These are phyloP conservation scores for Varroa destructor DNA, from an alignment of 1,140 invertebrate genomes.

Conservation along the genomic window DNA sequence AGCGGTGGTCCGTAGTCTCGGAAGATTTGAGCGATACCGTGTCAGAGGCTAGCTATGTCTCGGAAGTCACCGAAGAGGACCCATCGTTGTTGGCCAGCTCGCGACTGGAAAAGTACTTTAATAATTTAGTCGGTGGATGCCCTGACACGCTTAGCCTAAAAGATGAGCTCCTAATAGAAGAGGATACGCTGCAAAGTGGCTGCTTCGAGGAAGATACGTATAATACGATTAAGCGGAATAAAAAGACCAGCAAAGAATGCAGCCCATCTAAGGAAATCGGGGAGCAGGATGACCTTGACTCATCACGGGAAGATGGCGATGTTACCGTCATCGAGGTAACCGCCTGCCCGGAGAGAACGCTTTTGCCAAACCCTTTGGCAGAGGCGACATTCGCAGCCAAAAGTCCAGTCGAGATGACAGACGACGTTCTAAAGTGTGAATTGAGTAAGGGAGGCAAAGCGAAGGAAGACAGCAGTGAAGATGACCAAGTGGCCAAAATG, in stretches of 20 bases:
- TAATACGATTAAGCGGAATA: conserved; percentile 26
- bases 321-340: conserved; percentile 49
- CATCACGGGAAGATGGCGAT: conserved; percentile 34
- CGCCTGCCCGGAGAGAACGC: conserved; percentile 51
- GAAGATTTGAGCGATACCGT: conserved; percentile 49
- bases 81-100: conserved; percentile 64
- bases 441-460: neutral
- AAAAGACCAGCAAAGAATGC: conserved; percentile 45
- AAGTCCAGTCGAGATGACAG: conserved; percentile 3
- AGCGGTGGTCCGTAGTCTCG: conserved; percentile 34
- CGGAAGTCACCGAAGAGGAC: conserved; percentile 40
- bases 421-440: neutral
- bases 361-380: conserved; percentile 14
- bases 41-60: conserved; percentile 50
- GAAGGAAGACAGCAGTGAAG: conserved; percentile 17
- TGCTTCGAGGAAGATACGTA: conserved; percentile 20
- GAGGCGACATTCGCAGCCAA: conserved; percentile 25
- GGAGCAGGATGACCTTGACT: conserved; percentile 50
- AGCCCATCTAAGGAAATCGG: conserved; percentile 58
- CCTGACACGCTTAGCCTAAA: conserved; percentile 2
- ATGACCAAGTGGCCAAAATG: conserved; percentile 21
- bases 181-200: neutral
- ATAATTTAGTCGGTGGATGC: conserved; percentile 58
- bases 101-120: conserved; percentile 73
- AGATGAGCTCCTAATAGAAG: neutral